A percentile compares a stretch with the other conserved stretches of the same genome.
Evolutionary conservation across 2,888 invertebrate species (phyloP).

Genomic region (Unio pictorum): DNA sequence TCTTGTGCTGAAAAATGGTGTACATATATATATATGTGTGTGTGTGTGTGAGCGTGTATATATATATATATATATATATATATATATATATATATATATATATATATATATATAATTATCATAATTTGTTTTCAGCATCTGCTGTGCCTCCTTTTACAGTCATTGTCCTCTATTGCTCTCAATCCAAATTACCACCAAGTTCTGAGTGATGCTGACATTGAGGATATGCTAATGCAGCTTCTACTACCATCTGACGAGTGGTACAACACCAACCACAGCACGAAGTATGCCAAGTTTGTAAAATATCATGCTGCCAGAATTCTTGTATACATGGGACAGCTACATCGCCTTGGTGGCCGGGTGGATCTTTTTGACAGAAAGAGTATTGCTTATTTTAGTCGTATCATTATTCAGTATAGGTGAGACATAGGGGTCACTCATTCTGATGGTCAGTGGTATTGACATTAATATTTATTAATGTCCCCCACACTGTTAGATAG

Average conservation of each 20-base stretch:
- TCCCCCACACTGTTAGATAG: too few relatives aligned
- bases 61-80: not conserved
- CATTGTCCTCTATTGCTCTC: slow-evolving; percentile 76
- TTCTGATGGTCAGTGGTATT: too few relatives aligned
- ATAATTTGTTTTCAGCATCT: slow-evolving; percentile 74
- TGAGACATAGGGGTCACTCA: not conserved
- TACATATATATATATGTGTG: too few relatives aligned
- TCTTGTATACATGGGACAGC: slow-evolving; percentile 78
- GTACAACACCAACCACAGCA: slow-evolving; percentile 80
- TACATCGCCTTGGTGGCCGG: slow-evolving; percentile 77
- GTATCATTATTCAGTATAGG: not conserved
- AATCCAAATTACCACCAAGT: slow-evolving; percentile 76
- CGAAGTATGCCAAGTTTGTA: slow-evolving; percentile 78
- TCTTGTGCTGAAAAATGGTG: too few relatives aligned
- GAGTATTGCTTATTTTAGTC: slow-evolving; percentile 63
- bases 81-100: not conserved
- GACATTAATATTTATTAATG: too few relatives aligned
- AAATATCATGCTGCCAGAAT: slow-evolving; percentile 79
- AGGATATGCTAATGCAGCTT: slow-evolving; percentile 77
- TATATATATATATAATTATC: not conserved
- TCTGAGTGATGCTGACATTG: slow-evolving; percentile 76
- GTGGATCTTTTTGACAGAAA: slow-evolving; percentile 77
- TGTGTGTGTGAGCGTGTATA: too few relatives aligned
- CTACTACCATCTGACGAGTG: slow-evolving; percentile 80
- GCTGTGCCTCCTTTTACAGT: slow-evolving; percentile 77